Conservation (phyloP, 2,113 vertebrate genomes). For the Herpetotheres cachinnans region DNA sequence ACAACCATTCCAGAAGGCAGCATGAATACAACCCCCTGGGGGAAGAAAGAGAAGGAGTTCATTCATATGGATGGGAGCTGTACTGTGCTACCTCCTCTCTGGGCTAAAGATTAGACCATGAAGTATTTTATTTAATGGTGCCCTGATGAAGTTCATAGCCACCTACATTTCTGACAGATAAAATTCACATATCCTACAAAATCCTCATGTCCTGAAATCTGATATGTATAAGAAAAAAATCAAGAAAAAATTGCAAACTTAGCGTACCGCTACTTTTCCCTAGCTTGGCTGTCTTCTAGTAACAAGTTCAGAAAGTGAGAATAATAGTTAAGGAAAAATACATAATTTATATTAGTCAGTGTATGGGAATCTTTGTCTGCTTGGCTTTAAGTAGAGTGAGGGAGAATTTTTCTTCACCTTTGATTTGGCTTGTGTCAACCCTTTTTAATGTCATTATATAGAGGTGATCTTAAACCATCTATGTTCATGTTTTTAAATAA, state of each 20-base stretch:
- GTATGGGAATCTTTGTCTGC: neutral
- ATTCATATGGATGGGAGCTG: neutral
- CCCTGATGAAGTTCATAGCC: neutral
- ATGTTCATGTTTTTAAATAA: neutral
- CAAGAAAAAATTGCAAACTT: neutral
- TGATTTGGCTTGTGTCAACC: neutral
- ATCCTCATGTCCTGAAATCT: neutral
- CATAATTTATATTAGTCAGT: neutral
- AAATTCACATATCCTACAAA: neutral
- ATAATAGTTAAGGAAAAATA: neutral
- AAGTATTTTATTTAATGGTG: neutral
- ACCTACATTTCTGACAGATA: neutral
- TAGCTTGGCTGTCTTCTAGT: neutral
- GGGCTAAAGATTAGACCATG: neutral
- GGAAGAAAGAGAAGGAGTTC: neutral
- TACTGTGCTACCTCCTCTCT: neutral
- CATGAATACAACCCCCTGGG: rapidly evolving
- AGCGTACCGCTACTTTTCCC: neutral
- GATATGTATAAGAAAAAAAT: neutral
- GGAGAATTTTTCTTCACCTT: neutral
- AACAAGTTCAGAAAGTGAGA: neutral
- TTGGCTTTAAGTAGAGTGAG: neutral
- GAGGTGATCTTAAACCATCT: neutral
- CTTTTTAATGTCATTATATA: neutral
- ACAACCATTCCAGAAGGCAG: neutral